These are phyloP conservation scores for Spodoptera littoralis DNA, from an alignment of 2,888 invertebrate species.

Conservation along the genomic window DNA sequence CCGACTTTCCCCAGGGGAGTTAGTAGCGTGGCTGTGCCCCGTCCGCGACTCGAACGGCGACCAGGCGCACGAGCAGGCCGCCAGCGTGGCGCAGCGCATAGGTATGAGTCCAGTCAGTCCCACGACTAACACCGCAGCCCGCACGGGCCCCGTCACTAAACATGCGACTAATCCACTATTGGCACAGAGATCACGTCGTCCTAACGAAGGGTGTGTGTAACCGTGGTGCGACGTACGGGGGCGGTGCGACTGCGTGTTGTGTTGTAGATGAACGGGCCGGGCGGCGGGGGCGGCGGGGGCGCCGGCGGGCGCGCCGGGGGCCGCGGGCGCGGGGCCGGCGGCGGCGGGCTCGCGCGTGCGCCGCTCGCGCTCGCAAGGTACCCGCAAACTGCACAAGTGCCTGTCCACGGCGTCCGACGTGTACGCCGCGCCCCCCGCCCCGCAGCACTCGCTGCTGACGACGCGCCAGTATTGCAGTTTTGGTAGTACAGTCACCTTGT, in stretches of 20 bases:
- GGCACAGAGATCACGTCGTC: conserved; percentile 72
- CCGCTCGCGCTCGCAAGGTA: conserved; percentile 98
- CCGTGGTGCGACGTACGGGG: conserved; percentile 17
- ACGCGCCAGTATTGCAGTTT: conserved; percentile 98
- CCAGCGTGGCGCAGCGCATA: conserved; percentile 25
- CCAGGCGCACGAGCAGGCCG: conserved; percentile 36
- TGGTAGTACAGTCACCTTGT: conserved; percentile 95
- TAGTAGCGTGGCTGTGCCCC: conserved; percentile 77
- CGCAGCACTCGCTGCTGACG: conserved; percentile 92
- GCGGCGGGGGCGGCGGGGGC: conserved; percentile 79
- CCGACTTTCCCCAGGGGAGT: conserved; percentile 79
- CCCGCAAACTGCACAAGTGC: conserved; percentile 97
- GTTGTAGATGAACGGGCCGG: conserved; percentile 81
- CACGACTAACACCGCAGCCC: conserved; percentile 45
- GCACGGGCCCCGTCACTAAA: conserved; percentile 55
- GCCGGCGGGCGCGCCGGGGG: conserved; percentile 81
- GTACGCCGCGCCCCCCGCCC: conserved; percentile 90
- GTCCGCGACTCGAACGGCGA: conserved; percentile 53
- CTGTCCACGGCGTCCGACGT: conserved; percentile 96
- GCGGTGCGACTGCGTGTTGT: conserved; percentile 57
- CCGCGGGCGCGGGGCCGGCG: conserved; percentile 65
- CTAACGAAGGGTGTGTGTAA: conserved; percentile 43
- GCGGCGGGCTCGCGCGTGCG: conserved; percentile 87
- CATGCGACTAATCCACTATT: conserved; percentile 51
- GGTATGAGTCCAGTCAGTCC: conserved; percentile 36